Evolutionary conservation across 2,797 vertebrate species (phyloP), one percentile per base, ranked within the genome.

Genomic region (Mallotus villosus): DNA sequence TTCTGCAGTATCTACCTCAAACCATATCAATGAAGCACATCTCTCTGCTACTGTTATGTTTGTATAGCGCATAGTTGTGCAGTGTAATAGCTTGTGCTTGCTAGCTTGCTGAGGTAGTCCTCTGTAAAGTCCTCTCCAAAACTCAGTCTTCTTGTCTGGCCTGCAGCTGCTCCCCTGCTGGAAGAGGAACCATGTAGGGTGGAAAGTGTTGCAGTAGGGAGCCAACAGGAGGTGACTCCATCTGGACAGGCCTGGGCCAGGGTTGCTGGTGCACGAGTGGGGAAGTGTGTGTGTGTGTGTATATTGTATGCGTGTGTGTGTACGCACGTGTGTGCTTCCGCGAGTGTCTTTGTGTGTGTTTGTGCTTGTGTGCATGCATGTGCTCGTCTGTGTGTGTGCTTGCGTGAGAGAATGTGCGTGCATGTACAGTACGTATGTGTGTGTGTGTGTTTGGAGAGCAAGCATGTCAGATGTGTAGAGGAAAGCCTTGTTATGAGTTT

Each of bases 401-500:
- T 71, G 61, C 41, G 9, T 46, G 11, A 46, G 11, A 46, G 41
- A 46, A 46, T 12, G 41, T 12, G 41, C 2, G 41, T 14, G 41
- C 41, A 12, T 46, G 41, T 46, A 46, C 41, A 46, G 9, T 46
- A 12, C 22, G 41, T 37, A 5, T 61, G 17, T 46, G 41, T 29
- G 21, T 29, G 51, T 19, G 49, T 14, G 41, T 19, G 19, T 14
- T 32, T 14, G 24, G 49, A 79, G 71, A 72, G 77, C 65, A 77
- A 75, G 75, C 72, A 29, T 81, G 77, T 78, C 67, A 64, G 71
- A 21, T 60, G 12, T 80, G 74, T 66, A 71, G 81, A 88, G 87
- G 89, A 91, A 90, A 90, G 80, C 82, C 86, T 84, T 79, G 75
- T 72, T 12, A 71, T 85, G 85, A 90, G 84, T 85, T 81, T 70